Evolutionary conservation across 2,113 vertebrate genomes (phyloP).

Genomic region (Erythrolamprus reginae): DNA sequence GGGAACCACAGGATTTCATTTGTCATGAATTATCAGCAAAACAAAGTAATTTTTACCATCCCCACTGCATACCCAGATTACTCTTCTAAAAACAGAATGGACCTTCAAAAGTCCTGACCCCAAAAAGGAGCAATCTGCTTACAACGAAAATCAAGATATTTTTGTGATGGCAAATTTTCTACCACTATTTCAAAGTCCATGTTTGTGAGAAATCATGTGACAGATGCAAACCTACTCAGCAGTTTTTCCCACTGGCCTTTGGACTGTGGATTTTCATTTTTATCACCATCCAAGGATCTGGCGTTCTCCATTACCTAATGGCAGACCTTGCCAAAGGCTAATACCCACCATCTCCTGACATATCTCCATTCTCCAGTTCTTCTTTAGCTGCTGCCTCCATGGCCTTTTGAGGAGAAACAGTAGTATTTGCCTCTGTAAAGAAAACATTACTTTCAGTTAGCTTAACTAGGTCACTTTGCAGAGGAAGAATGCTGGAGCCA

Average conservation of each 20-base stretch:
- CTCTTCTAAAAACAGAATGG: not conserved
- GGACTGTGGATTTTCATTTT: not conserved
- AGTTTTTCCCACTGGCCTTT: not conserved
- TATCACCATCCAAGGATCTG: not conserved
- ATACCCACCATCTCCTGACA: constrained; percentile 1
- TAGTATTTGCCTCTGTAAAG: not conserved
- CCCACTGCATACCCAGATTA: too few species aligned
- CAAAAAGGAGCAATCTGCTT: not conserved
- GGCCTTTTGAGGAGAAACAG: not conserved
- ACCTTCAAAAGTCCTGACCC: too few species aligned
- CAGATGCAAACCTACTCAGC: not conserved
- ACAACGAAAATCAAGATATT: not conserved
- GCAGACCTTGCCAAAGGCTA: not conserved
- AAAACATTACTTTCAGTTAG: not conserved
- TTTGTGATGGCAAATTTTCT: not conserved
- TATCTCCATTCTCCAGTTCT: constrained; percentile 13
- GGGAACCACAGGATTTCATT: not conserved
- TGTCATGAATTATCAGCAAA: not conserved
- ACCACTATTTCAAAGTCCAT: not conserved
- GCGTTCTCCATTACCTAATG: not conserved
- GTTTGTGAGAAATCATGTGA: not conserved
- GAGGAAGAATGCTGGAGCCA: not conserved
- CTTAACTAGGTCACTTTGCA: not conserved
- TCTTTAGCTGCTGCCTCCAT: not conserved
- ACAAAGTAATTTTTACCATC: not conserved